Evolutionary conservation across 2,888 invertebrate genomes (phyloP).

Genomic region (Athetis lepigone): DNA sequence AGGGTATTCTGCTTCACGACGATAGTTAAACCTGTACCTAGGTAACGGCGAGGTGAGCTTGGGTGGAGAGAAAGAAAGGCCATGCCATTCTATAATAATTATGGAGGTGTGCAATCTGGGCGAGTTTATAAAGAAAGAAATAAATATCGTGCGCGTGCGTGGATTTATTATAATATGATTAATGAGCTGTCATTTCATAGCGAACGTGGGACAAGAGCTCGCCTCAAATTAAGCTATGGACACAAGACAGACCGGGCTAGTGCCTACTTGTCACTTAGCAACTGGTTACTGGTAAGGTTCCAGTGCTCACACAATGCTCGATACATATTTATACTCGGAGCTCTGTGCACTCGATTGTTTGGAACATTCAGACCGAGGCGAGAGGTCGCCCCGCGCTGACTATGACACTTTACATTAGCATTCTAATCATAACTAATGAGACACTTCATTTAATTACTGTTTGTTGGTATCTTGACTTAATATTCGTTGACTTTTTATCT

Average conservation of each 20-base stretch:
- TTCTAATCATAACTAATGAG: not conserved
- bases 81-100: not conserved
- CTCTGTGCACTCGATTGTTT: conserved; percentile 20
- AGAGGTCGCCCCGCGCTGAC: conserved; percentile 1
- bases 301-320: not conserved
- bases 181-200: too few species aligned
- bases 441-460: conserved; percentile 3
- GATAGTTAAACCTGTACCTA: not conserved
- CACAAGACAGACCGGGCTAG: too few species aligned
- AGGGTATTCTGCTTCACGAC: not conserved
- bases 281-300: too few species aligned
- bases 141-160: too few species aligned
- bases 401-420: conserved; percentile 20
- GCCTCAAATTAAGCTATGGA: too few species aligned
- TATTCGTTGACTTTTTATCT: conserved; percentile 3
- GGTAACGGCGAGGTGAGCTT: not conserved
- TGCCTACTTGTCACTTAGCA: too few species aligned
- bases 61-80: not conserved
- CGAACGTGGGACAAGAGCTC: too few species aligned
- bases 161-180: too few species aligned
- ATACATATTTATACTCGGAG: conserved; percentile 33
- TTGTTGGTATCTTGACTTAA: too few species aligned
- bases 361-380: not conserved
- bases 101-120: too few species aligned
- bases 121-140: too few species aligned